A percentile compares a stretch with the other conserved stretches of the same genome.
Evolutionary conservation across 2,888 invertebrate genomes (phyloP).

Genomic region (Cinara cedri): DNA sequence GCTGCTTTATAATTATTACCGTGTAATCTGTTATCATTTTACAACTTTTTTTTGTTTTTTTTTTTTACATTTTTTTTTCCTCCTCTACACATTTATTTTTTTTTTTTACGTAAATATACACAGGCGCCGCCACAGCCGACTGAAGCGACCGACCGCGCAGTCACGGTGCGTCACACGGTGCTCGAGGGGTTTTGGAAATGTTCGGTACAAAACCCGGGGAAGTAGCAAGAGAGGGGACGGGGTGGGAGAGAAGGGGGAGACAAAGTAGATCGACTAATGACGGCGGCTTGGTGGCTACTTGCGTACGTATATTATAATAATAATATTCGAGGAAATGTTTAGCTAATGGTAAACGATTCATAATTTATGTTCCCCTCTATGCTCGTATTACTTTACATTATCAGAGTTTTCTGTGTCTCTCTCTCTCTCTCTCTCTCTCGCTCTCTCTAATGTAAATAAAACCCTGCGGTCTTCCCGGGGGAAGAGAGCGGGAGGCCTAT

Average conservation of each 20-base stretch:
- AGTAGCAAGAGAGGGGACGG: too few species aligned
- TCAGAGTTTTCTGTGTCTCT: too few species aligned
- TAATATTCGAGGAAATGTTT: neutral
- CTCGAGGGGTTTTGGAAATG: neutral
- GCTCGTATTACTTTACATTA: neutral
- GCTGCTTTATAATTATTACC: neutral
- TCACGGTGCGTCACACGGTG: too few species aligned
- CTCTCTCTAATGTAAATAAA: neutral
- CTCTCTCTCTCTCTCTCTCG: too few species aligned
- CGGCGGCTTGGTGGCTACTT: neutral
- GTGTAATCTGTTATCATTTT: constrained; percentile 22
- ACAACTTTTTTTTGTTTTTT: neutral
- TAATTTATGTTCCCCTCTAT: neutral
- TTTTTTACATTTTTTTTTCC: too few species aligned
- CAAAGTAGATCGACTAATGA: constrained; percentile 11
- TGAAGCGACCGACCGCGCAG: too few species aligned
- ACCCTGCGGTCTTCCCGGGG: constrained; percentile 2
- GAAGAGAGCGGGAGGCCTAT: too few species aligned
- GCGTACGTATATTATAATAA: neutral
- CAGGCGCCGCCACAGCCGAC: neutral
- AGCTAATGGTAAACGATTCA: constrained; percentile 39
- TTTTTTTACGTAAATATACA: constrained; percentile 15
- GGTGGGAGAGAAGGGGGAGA: too few species aligned
- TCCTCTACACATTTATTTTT: too few species aligned
- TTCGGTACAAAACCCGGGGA: neutral